Conservation (phyloP, 2,797 vertebrate species). For the Chromobotia macracanthus region DNA sequence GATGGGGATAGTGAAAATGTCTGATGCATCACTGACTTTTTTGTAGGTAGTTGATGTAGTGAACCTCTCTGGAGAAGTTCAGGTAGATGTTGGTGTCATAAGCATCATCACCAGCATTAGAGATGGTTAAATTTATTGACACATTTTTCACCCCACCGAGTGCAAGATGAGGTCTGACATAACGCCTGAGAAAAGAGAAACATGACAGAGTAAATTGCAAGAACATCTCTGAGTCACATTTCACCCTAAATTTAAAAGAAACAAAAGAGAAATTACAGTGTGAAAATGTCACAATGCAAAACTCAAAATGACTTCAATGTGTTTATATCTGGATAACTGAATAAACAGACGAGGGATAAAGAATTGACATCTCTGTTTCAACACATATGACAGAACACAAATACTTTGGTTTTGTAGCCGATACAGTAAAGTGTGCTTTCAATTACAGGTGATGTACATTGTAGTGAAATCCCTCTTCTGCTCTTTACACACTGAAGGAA, state of each 20-base stretch:
- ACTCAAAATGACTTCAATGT: no score
- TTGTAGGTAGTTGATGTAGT: slow-evolving; percentile 99
- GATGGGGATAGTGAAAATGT: not conserved
- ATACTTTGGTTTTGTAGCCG: not conserved
- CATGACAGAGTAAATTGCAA: not conserved
- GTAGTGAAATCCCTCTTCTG: slow-evolving; percentile 11
- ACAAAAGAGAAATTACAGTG: no score
- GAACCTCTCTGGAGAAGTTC: slow-evolving; percentile 93
- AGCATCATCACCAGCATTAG: slow-evolving; percentile 92
- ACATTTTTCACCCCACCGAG: slow-evolving; percentile 93
- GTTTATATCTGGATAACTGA: not conserved
- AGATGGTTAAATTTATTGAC: slow-evolving; percentile 91
- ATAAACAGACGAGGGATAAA: not conserved
- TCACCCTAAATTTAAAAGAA: not conserved
- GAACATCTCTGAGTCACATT: not conserved
- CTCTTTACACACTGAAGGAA: slow-evolving; percentile 28
- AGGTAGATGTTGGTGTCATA: slow-evolving; percentile 97
- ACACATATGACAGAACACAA: no score
- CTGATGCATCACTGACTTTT: no score
- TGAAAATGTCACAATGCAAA: not conserved
- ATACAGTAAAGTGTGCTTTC: slow-evolving; percentile 23
- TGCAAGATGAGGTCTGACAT: slow-evolving; percentile 83
- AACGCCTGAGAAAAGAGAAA: slow-evolving; percentile 63
- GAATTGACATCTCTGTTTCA: no score
- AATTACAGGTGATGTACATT: no score